Conservation (phyloP, 2,797 vertebrate genomes). For the Chelidonichthys spinosus region DNA sequence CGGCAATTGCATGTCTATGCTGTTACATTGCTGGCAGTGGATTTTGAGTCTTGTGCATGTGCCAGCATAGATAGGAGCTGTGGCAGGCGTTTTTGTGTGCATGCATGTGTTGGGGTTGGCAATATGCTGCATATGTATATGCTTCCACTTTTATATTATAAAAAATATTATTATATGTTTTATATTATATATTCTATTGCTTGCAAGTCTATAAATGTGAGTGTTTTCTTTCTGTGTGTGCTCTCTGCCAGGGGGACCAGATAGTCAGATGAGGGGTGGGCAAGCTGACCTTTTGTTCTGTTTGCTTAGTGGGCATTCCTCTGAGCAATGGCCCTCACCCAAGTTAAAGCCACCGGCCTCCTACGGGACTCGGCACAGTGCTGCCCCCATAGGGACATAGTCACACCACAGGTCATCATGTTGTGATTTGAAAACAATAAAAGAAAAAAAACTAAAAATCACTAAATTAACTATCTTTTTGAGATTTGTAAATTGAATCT, state of each 20-base stretch:
- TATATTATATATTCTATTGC: too few relatives aligned
- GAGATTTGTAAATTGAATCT: neutral
- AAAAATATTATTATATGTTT: too few relatives aligned
- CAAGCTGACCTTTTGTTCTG: slow-evolving; percentile 74
- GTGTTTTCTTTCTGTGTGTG: slow-evolving; percentile 40
- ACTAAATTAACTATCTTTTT: neutral
- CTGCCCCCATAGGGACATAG: slow-evolving; percentile 52
- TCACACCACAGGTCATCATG: slow-evolving; percentile 27
- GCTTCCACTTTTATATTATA: neutral
- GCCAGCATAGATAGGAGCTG: slow-evolving; percentile 5
- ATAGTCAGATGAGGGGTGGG: slow-evolving; percentile 57
- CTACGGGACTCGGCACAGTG: slow-evolving; percentile 38
- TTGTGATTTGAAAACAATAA: slow-evolving; percentile 1
- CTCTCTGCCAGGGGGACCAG: slow-evolving; percentile 32
- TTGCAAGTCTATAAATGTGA: neutral
- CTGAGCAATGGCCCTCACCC: slow-evolving; percentile 65
- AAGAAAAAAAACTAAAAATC: neutral
- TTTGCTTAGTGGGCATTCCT: slow-evolving; percentile 82
- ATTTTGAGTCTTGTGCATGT: slow-evolving; percentile 2
- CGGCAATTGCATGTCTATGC: neutral
- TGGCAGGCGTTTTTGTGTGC: neutral
- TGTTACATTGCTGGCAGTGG: neutral
- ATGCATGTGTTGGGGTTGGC: neutral
- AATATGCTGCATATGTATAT: neutral
- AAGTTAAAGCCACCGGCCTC: slow-evolving; percentile 57